Conservation (phyloP, 2,797 vertebrate species). For the Cynodonichthys magdalenae region DNA sequence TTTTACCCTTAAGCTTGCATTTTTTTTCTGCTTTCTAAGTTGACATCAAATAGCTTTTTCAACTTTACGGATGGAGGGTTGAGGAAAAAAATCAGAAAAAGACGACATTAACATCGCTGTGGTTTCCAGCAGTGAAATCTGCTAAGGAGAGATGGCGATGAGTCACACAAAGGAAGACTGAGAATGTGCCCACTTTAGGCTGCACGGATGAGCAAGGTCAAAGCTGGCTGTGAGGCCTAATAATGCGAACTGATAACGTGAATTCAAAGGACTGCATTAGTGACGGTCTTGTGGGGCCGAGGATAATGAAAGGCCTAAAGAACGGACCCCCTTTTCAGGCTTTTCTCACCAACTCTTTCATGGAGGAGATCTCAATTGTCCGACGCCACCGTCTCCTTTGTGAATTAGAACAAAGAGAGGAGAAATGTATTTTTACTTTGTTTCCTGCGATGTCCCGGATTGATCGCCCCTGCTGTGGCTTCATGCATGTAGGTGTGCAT, state of each 20-base stretch:
- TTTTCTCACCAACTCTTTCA: conserved; percentile 30
- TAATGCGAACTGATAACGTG: conserved; percentile 65
- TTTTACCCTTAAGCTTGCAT: conserved; percentile 63
- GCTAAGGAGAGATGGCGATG: conserved; percentile 22
- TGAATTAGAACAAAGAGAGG: conserved; percentile 28
- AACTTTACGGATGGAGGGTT: conserved; percentile 11
- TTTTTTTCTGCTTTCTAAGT: conserved; percentile 47
- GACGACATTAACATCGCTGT: conserved; percentile 32
- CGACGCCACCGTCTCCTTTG: conserved; percentile 15
- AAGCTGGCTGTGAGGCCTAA: conserved; percentile 58
- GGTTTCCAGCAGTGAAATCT: conserved; percentile 46
- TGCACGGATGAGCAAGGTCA: conserved; percentile 76
- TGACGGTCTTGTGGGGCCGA: conserved; percentile 56
- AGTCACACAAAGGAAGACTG: conserved; percentile 49
- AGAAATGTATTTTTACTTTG: conserved; percentile 42
- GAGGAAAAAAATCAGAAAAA: conserved; percentile 13
- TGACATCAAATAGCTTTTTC: conserved; percentile 52
- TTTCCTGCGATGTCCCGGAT: conserved; percentile 17
- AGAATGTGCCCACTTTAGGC: conserved; percentile 58
- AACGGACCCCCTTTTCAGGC: conserved; percentile 46
- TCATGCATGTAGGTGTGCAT: conserved; percentile 10
- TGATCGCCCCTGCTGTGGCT: conserved; percentile 30
- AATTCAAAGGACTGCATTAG: conserved; percentile 68
- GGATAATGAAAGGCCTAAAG: conserved; percentile 61
- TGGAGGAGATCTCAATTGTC: conserved; percentile 32